These are phyloP conservation scores for Melanerpes formicivorus DNA, from an alignment of 2,113 vertebrate species.

Conservation along the genomic window DNA sequence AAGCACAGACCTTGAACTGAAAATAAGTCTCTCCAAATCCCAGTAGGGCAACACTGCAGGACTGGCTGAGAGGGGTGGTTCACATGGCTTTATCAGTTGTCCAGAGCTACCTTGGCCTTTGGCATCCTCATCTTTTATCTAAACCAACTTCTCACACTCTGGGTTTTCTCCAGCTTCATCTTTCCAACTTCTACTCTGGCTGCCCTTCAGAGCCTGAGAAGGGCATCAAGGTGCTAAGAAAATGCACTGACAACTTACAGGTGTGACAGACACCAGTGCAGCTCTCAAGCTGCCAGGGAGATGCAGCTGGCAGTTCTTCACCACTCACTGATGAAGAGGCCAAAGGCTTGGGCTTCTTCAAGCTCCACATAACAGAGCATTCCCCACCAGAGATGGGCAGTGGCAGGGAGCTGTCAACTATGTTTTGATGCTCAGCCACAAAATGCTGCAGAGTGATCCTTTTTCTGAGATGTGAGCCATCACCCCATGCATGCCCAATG, in stretches of 20 bases:
- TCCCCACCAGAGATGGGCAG: not conserved
- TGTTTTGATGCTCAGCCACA: not conserved
- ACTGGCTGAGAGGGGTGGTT: not conserved
- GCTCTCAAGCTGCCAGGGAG: not conserved
- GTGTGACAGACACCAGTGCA: not conserved
- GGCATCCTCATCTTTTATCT: not conserved
- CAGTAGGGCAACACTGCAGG: not conserved
- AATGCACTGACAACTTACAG: not conserved
- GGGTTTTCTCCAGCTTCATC: not conserved
- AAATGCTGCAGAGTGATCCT: not conserved
- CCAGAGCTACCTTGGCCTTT: not conserved
- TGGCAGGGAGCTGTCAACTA: not conserved
- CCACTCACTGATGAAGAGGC: not conserved
- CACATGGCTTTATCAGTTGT: fast-evolving
- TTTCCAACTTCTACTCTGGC: not conserved
- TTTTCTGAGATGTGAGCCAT: not conserved
- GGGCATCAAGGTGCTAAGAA: not conserved
- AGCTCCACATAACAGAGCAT: not conserved
- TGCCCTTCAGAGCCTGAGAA: not conserved
- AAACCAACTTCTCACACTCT: not conserved
- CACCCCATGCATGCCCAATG: fast-evolving
- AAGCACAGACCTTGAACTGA: not conserved
- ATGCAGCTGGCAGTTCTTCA: not conserved
- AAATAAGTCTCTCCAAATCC: not conserved
- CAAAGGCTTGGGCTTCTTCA: not conserved